Evolutionary conservation across 2,888 invertebrate genomes (phyloP).

Genomic region (Nomada goodeniana): DNA sequence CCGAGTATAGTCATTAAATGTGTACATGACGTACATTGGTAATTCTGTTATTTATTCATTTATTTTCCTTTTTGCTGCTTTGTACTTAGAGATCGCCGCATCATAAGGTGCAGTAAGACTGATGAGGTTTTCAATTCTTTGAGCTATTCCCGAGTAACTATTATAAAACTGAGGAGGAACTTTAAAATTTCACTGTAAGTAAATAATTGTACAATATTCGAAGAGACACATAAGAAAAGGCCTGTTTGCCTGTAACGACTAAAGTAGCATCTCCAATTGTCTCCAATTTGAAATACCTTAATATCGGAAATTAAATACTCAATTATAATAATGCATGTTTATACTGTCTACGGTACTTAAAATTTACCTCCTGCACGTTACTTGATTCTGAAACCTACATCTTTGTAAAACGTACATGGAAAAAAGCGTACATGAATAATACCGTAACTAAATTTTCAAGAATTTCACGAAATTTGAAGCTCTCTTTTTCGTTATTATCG

Average conservation of each 20-base stretch:
- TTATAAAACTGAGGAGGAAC: slow-evolving; percentile 34
- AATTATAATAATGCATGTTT: neutral
- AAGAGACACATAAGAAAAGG: neutral
- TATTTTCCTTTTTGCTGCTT: slow-evolving; percentile 53
- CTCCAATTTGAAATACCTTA: slow-evolving; percentile 1
- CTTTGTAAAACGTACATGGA: neutral
- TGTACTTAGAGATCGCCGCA: slow-evolving; percentile 70
- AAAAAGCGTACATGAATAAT: no score
- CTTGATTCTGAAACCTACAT: neutral
- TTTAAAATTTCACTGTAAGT: slow-evolving; percentile 1
- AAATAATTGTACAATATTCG: neutral
- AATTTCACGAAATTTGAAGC: neutral
- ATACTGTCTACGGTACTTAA: neutral
- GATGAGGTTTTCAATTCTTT: slow-evolving; percentile 45
- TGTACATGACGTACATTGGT: slow-evolving; percentile 39
- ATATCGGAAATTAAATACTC: slow-evolving; percentile 5
- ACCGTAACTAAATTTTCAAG: no score
- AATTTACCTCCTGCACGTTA: neutral
- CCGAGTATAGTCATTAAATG: slow-evolving; percentile 63
- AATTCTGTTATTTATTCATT: slow-evolving; percentile 1
- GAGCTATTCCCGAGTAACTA: slow-evolving; percentile 11
- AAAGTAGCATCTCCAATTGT: neutral
- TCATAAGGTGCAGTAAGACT: slow-evolving; percentile 51
- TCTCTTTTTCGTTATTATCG: neutral
- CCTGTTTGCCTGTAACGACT: neutral